These are phyloP conservation scores for Halictus rubicundus DNA, from an alignment of 1,140 invertebrate genomes.

Conservation along the genomic window DNA sequence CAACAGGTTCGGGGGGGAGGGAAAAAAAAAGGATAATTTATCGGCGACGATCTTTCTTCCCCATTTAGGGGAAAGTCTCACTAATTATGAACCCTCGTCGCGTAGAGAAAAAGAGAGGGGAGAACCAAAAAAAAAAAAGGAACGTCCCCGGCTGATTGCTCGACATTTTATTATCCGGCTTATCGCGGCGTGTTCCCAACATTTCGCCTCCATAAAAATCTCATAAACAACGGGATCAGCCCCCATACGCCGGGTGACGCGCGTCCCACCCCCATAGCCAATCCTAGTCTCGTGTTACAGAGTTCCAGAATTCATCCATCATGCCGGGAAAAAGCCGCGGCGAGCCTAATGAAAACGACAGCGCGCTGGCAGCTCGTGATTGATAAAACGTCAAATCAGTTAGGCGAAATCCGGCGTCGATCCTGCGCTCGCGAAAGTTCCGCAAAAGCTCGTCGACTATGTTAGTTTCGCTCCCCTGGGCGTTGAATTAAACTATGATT, in stretches of 20 bases:
- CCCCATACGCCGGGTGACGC: conserved; percentile 18
- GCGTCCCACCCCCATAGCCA: conserved; percentile 20
- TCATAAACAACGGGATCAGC: conserved; percentile 72
- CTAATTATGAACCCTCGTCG: conserved; percentile 27
- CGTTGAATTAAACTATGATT: background rate
- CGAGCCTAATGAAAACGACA: conserved; percentile 57
- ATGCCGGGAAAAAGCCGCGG: conserved; percentile 58
- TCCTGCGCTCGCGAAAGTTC: background rate
- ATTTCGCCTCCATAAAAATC: conserved; percentile 72
- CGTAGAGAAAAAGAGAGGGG: background rate
- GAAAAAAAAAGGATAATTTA: conserved; percentile 15
- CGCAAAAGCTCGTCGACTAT: background rate
- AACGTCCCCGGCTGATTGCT: conserved; percentile 33
- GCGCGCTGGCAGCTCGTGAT: conserved; percentile 65
- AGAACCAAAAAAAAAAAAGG: conserved; percentile 43
- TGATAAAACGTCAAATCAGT: conserved; percentile 75
- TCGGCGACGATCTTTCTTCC: background rate
- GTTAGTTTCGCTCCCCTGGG: background rate
- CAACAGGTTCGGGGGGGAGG: conserved; percentile 19
- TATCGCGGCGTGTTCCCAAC: conserved; percentile 59
- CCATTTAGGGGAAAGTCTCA: background rate
- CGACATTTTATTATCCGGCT: conserved; percentile 65
- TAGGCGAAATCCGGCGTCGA: conserved; percentile 43
- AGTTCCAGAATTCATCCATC: conserved; percentile 72
- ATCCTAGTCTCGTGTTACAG: conserved; percentile 65